Percentiles rank a stretch among this genome's conserved stretches.
phyloP scores from a whole-genome alignment of 2,888 invertebrate species.

The Autographa gamma region DNA sequence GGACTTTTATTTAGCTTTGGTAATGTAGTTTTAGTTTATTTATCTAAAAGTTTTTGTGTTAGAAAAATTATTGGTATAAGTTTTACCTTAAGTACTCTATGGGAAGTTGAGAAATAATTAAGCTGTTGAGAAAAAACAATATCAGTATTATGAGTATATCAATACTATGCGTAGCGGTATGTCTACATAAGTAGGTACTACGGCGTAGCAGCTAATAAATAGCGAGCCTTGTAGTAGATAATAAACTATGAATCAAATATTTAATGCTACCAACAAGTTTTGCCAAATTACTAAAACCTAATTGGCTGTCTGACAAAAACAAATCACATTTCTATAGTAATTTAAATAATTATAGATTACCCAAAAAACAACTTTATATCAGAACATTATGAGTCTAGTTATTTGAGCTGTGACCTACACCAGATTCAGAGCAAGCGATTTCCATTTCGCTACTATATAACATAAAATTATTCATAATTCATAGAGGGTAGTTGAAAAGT shows the following conservation, averaged over 20 bases:
- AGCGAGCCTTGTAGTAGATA: neutral
- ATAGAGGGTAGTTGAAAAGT: constrained; percentile 55
- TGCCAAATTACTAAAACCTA: neutral
- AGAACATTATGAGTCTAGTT: neutral
- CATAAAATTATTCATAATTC: constrained; percentile 63
- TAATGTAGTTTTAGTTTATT: neutral
- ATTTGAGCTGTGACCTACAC: neutral
- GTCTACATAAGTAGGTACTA: neutral
- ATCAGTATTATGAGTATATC: too few relatives aligned
- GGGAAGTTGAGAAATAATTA: too few relatives aligned
- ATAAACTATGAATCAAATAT: neutral
- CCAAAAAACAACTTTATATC: neutral
- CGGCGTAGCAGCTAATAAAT: neutral
- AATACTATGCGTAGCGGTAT: neutral
- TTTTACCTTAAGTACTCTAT: too few relatives aligned
- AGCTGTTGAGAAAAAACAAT: too few relatives aligned
- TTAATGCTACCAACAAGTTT: neutral
- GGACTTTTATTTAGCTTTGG: neutral
- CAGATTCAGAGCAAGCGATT: constrained; percentile 9
- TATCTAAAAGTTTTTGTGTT: too few relatives aligned
- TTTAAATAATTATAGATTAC: neutral
- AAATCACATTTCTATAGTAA: too few relatives aligned
- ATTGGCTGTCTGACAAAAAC: too few relatives aligned
- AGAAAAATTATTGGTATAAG: too few relatives aligned
- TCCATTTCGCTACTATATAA: constrained; percentile 17